phyloP scores from a whole-genome alignment of 2,888 invertebrate species.

The Drosophila paranaensis region DNA sequence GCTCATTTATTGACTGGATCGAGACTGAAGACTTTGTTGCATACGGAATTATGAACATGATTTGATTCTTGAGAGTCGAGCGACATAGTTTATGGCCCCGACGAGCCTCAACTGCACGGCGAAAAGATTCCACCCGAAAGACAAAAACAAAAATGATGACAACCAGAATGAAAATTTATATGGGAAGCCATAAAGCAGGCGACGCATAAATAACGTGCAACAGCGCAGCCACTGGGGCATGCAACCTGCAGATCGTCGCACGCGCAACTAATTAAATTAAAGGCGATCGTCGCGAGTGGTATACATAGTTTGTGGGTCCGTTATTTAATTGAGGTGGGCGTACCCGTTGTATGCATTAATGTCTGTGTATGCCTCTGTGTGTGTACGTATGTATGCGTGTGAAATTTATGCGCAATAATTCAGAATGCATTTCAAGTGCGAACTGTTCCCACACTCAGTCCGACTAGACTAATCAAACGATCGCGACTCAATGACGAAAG shows the following conservation, averaged over 20 bases:
- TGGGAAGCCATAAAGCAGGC: slow-evolving; percentile 78
- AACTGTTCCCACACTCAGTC: slow-evolving; percentile 67
- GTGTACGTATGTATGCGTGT: no score
- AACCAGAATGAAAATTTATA: slow-evolving; percentile 76
- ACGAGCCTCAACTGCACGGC: slow-evolving; percentile 40
- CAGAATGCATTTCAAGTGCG: slow-evolving; percentile 52
- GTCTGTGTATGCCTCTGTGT: not conserved
- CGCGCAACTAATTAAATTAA: slow-evolving; percentile 81
- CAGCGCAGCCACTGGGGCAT: slow-evolving; percentile 56
- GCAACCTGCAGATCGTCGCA: slow-evolving; percentile 64
- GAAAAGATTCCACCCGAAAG: slow-evolving; percentile 33
- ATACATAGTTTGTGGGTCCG: slow-evolving; percentile 33
- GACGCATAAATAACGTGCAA: slow-evolving; percentile 64
- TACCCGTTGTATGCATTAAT: not conserved
- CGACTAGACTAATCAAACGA: slow-evolving; percentile 15
- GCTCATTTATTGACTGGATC: slow-evolving; percentile 3
- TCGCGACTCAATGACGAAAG: slow-evolving; percentile 42
- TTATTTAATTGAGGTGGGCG: slow-evolving; percentile 48
- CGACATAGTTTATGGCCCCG: slow-evolving; percentile 49
- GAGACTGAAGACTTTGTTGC: slow-evolving; percentile 30
- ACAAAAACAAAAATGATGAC: slow-evolving; percentile 60
- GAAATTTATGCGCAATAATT: slow-evolving; percentile 73
- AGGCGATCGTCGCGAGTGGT: slow-evolving; percentile 56
- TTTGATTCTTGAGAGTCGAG: slow-evolving; percentile 7
- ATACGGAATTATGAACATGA: slow-evolving; percentile 5